A percentile compares a stretch with the other conserved stretches of the same genome.
Evolutionary conservation across 2,888 invertebrate genomes (phyloP).

Genomic region (Machimus atricapillus): DNA sequence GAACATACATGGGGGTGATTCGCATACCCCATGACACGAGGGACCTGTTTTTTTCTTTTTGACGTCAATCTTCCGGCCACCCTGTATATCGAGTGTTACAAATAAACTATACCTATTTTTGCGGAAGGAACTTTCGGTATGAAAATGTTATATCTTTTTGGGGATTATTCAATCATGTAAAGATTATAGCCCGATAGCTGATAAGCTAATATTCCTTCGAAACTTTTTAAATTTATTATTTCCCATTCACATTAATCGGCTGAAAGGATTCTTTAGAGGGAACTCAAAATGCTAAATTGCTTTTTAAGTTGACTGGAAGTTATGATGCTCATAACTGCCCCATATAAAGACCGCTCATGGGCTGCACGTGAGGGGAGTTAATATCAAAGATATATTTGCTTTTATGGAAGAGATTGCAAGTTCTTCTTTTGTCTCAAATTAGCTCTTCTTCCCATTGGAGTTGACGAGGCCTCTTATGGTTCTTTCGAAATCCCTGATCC

Average conservation of each 20-base stretch:
- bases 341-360: neutral
- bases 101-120: too few species aligned
- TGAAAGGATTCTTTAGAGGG: neutral
- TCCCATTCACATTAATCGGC: too few species aligned
- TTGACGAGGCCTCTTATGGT: neutral
- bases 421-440: neutral
- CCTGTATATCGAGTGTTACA: too few species aligned
- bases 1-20: too few species aligned
- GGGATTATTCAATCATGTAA: too few species aligned
- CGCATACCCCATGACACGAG: too few species aligned
- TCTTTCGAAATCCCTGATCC: neutral
- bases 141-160: too few species aligned
- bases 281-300: neutral
- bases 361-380: neutral
- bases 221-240: neutral
- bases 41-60: too few species aligned
- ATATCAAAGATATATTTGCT: neutral
- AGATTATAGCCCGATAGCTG: too few species aligned
- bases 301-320: neutral
- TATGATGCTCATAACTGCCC: neutral
- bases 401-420: neutral
- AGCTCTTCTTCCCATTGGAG: neutral
- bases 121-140: too few species aligned
- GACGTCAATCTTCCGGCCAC: too few species aligned
- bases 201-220: neutral